Evolutionary conservation across 92 coral and sea anemone species (phyloP), one percentile per base, ranked within the genome.

Genomic region (Umimayanthus chanpuru): DNA sequence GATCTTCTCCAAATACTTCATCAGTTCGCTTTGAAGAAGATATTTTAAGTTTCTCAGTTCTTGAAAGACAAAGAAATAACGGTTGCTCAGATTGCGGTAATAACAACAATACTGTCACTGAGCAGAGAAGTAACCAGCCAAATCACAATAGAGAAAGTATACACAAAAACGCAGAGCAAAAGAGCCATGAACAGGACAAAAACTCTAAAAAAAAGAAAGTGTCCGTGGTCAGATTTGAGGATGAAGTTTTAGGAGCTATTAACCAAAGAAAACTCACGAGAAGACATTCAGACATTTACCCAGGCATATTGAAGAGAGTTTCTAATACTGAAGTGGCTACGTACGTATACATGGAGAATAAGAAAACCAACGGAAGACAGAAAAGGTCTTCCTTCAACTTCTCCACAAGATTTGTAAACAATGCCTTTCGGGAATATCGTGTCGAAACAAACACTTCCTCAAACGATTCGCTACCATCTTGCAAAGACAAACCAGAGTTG

Each of bases 151-250:
- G 50, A 75, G 79, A 43, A 39, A 2, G 5, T 75, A 21, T 9
- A 1, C 26, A 20, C 4, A 28, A 20, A 39, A 6, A 36, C 39
- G 26, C 29, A 39, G 79, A 36, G 18, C 47, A 75, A 5, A 39
- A 23, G 25, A 18, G 7, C 26, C 10, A 39, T 18, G 44, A 75
- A 75, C 79, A 6, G 11, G 16, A 25, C 9, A 32, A 16, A 75
- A 15, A 40, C 39, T 40, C 10, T 75, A 21, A 36, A 5, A 36
- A 75, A 6, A 75, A 61, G 68, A 61, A 23, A 61, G 23, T 16
- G 23, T 61, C 68, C 25, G 68, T 61, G 26, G 68, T 61, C 9
- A 61, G 68, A 21, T 88, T 91, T 78, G 91, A 91, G 67, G 91
- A 91, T 32, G 91, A 84, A 50, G 41, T 70, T 4, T 36, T 61